phyloP scores from a whole-genome alignment of 2,797 vertebrate species.

The Emys orbicularis region DNA sequence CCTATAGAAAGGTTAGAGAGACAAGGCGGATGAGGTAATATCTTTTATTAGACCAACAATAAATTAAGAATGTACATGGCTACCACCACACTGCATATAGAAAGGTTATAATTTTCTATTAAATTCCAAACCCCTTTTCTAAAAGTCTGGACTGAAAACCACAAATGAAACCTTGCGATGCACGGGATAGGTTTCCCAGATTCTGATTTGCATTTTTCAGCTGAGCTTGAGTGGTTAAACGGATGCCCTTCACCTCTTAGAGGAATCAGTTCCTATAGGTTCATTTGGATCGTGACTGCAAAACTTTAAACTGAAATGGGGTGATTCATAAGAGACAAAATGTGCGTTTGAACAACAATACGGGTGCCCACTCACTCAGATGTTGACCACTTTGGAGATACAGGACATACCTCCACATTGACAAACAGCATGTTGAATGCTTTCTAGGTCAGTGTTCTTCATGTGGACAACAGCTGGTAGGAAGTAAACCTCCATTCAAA shows the following conservation, averaged over 20 bases:
- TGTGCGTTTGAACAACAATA: not conserved
- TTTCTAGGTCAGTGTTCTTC: accelerated
- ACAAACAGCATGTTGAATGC: not conserved
- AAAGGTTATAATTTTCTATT: not conserved
- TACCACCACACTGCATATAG: not conserved
- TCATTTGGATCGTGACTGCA: constrained; percentile 9
- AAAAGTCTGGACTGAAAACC: not conserved
- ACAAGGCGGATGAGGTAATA: not conserved
- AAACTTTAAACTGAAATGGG: not conserved
- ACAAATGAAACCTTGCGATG: constrained; percentile 32
- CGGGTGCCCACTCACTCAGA: not conserved
- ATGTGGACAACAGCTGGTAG: not conserved
- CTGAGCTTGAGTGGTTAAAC: not conserved
- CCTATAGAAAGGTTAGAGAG: not conserved
- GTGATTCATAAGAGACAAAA: not conserved
- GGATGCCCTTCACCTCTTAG: not conserved
- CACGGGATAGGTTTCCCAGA: not conserved
- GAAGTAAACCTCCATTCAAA: not conserved
- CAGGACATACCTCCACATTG: not conserved
- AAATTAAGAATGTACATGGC: not conserved
- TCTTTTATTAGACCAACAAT: not conserved
- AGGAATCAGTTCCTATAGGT: not conserved
- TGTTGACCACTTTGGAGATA: not conserved
- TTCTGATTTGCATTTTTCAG: constrained; percentile 37
- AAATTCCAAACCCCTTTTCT: constrained; percentile 10